phyloP scores from a whole-genome alignment of 92 coral and sea anemone species.

The Nematostella vectensis region DNA sequence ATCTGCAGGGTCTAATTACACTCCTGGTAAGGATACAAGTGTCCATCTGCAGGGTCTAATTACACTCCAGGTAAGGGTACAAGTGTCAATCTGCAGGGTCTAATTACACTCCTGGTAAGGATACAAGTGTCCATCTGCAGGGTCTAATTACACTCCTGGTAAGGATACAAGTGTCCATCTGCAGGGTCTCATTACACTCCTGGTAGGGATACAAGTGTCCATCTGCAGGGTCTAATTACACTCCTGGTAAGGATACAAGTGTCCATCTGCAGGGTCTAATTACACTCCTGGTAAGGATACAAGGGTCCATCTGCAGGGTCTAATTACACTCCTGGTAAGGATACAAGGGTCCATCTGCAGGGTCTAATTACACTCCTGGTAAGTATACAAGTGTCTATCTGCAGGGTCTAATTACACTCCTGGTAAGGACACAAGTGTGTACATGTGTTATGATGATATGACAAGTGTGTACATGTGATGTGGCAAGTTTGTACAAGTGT shows the following conservation, averaged over 20 bases:
- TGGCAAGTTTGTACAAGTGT: too few relatives aligned
- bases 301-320: not conserved
- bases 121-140: not conserved
- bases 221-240: constrained; percentile 27
- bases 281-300: constrained; percentile 47
- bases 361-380: constrained; percentile 61
- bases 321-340: constrained; percentile 53
- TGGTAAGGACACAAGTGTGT: too few relatives aligned
- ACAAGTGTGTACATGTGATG: too few relatives aligned
- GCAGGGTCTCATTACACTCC: constrained; percentile 46
- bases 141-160: constrained; percentile 61
- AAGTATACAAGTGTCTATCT: not conserved
- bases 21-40: constrained; percentile 34
- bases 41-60: constrained; percentile 3
- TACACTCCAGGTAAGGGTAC: constrained; percentile 47
- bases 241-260: constrained; percentile 34
- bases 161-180: not conserved
- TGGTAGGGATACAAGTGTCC: constrained; percentile 18
- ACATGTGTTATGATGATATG: too few relatives aligned
- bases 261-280: constrained; percentile 3
- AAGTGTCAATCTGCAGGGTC: too few relatives aligned
- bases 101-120: constrained; percentile 53
- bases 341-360: not conserved
- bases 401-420: too few relatives aligned
- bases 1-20: constrained; percentile 27